These are phyloP conservation scores for Fulmarus glacialis DNA, from an alignment of 2,113 vertebrate species.

Conservation along the genomic window DNA sequence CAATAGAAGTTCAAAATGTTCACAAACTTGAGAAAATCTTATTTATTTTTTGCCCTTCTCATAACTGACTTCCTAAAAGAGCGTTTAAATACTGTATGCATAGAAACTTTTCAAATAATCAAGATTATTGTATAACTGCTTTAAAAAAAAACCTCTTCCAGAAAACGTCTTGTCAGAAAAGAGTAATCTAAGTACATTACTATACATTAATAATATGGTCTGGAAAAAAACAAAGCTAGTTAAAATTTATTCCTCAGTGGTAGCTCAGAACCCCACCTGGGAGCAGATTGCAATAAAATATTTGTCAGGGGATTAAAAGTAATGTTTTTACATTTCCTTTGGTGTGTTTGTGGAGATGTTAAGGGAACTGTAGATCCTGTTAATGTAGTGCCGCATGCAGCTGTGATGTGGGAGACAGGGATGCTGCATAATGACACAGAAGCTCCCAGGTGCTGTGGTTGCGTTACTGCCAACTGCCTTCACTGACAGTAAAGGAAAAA, in stretches of 20 bases:
- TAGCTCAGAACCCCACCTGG: background rate
- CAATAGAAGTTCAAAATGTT: background rate
- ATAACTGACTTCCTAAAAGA: background rate
- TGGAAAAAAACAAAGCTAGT: background rate
- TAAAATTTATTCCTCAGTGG: background rate
- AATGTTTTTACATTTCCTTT: background rate
- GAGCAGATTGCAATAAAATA: background rate
- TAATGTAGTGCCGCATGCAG: background rate
- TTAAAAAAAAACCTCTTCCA: background rate
- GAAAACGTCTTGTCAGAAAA: background rate
- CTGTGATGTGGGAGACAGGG: background rate
- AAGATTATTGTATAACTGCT: background rate
- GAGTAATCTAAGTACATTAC: background rate
- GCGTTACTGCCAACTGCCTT: background rate
- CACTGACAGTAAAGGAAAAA: background rate
- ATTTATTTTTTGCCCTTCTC: background rate
- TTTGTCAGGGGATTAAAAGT: background rate
- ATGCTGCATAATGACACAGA: background rate
- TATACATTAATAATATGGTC: background rate
- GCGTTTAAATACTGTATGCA: background rate
- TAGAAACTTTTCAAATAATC: background rate
- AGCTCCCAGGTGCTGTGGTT: background rate
- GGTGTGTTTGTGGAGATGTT: background rate
- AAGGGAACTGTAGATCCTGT: background rate
- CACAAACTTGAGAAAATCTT: background rate